phyloP scores from a whole-genome alignment of 2,797 vertebrate species.

The Gymnodraco acuticeps region DNA sequence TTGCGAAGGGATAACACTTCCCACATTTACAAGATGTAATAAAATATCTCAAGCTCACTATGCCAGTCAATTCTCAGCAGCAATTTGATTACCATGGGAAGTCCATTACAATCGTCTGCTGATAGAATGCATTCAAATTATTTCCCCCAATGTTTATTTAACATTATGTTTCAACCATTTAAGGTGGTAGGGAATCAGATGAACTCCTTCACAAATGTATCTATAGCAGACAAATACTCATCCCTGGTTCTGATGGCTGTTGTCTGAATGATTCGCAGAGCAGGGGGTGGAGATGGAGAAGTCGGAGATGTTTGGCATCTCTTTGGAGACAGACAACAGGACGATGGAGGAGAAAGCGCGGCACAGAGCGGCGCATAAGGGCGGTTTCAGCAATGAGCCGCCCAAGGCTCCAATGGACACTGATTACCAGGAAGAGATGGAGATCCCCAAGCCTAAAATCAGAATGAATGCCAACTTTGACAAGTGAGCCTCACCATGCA shows the following conservation, averaged over 20 bases:
- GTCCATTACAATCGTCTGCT: too few relatives aligned
- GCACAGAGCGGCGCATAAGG: conserved; percentile 51
- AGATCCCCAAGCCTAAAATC: conserved; percentile 71
- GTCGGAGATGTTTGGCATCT: conserved; percentile 76
- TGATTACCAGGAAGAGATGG: conserved; percentile 87
- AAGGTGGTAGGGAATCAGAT: too few relatives aligned
- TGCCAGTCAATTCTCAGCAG: too few relatives aligned
- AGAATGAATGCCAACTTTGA: conserved; percentile 84
- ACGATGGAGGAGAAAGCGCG: conserved; percentile 81
- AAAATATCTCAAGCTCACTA: too few relatives aligned
- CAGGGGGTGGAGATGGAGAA: conserved; percentile 83
- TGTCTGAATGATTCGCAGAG: conserved; percentile 23
- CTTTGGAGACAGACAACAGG: conserved; percentile 83
- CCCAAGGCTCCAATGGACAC: conserved; percentile 90
- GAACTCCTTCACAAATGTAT: too few relatives aligned
- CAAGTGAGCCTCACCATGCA: conserved; percentile 73
- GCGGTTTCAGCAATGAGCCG: conserved; percentile 70
- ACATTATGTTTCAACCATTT: too few relatives aligned
- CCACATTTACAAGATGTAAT: too few relatives aligned
- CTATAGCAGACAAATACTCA: too few relatives aligned
- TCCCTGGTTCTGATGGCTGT: neutral
- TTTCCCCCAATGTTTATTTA: too few relatives aligned
- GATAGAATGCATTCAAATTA: too few relatives aligned
- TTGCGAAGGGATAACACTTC: too few relatives aligned
- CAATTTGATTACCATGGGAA: too few relatives aligned